Evolutionary conservation across 2,888 invertebrate genomes (phyloP).

Genomic region (Beris morrisii): DNA sequence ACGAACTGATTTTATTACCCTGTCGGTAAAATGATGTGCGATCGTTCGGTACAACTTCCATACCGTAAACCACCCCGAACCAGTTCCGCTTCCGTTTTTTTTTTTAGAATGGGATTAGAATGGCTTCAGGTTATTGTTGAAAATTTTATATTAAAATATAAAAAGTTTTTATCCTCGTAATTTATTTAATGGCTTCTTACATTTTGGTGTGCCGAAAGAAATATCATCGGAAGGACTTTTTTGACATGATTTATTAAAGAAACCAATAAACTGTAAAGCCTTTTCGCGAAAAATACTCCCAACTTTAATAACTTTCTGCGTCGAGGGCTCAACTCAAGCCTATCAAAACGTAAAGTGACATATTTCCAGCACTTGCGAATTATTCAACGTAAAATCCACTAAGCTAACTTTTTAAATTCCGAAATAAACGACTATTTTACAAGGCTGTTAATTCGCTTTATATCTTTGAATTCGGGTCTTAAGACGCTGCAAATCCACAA

Average conservation of each 20-base stretch:
- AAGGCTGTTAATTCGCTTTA: not conserved
- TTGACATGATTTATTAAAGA: constrained; percentile 26
- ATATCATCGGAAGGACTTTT: constrained; percentile 2
- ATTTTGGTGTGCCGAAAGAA: constrained; percentile 2
- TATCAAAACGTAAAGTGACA: constrained; percentile 18
- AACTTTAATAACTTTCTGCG: constrained; percentile 26
- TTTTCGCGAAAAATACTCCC: constrained; percentile 16
- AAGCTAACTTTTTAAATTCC: too few relatives aligned
- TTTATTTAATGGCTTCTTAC: constrained; percentile 10
- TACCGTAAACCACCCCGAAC: not conserved
- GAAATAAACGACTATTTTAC: not conserved
- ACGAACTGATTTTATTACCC: constrained; percentile 8
- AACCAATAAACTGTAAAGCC: constrained; percentile 28
- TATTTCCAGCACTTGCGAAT: constrained; percentile 16
- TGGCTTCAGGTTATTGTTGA: constrained; percentile 9
- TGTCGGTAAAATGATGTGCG: constrained; percentile 3
- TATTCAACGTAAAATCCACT: not conserved
- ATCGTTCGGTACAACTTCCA: not conserved
- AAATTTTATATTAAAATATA: constrained; percentile 23
- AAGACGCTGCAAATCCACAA: not conserved
- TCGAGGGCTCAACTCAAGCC: constrained; percentile 3
- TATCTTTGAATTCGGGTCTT: too few relatives aligned
- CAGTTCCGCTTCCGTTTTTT: too few relatives aligned
- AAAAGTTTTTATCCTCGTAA: constrained; percentile 19
- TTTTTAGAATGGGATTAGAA: not conserved